Base-by-base conservation (phyloP, 2,797 vertebrate species). In the Falco peregrinus region DNA sequence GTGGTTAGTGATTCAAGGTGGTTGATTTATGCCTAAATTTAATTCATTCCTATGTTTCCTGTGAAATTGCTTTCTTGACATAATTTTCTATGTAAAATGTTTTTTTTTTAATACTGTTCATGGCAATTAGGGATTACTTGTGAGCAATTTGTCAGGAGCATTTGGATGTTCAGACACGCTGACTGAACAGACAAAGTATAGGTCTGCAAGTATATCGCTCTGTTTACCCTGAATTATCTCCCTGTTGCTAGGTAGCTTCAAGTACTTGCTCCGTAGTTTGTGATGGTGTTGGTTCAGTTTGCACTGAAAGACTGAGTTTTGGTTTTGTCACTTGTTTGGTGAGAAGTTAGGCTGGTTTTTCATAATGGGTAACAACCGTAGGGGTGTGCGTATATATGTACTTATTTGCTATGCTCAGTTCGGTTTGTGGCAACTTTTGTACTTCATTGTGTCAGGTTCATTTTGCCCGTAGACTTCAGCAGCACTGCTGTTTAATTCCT, bases 221-320 rank as follows among this genome's bases (percentile, higher is more conserved):
- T 59, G 4, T 82, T 48, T 77, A 48, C 25, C 63, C 54, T 31
- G 75, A 54, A 35, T 61, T 75, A 64, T 41, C 54, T 63, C 18
- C 26, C 15, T 60, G 28, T 54, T 70, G 35, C 60, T 70, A 17
- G 8, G 4, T 11, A 80, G 37, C 24, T 86, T 37, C 6, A 80
- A 43, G 39, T 41, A 31, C 10, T 61, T 53, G 29, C 20, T 63
- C 25, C 4, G 0, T 43, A 25, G 10, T 19, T 31, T 60, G 0
- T 15, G 39, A 19, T 33, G 29, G 45, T 24, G 28, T 24, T 20
- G 59, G 13, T 39, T 63, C n/a, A 68, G 25, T n/a, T 61, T 57
- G 41, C 17, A 13, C 17, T 57, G 57, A 24, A 90, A 39, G 37
- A 54, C 53, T 69, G 24, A 89, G 21, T 16, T 6, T 21, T 7